phyloP scores from a whole-genome alignment of 2,888 invertebrate genomes.

The Pollenia amentaria region DNA sequence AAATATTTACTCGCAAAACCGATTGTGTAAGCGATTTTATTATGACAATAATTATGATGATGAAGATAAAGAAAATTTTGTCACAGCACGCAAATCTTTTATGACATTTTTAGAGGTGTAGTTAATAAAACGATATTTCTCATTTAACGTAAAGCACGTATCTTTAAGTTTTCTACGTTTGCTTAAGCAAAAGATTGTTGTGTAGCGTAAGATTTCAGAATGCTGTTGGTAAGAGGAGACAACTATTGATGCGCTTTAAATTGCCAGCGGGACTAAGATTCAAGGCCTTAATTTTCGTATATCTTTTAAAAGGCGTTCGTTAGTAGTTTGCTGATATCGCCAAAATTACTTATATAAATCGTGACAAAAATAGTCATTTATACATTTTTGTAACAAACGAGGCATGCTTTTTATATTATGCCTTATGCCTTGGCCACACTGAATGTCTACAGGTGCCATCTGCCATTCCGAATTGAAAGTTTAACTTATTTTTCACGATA shows the following conservation, averaged over 20 bases:
- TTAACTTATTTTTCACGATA: too few species aligned
- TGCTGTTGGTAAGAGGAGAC: neutral
- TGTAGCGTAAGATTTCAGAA: neutral
- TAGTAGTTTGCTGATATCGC: too few species aligned
- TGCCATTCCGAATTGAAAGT: too few species aligned
- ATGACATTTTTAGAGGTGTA: slow-evolving; percentile 64
- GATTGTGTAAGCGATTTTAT: slow-evolving; percentile 47
- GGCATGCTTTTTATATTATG: too few species aligned
- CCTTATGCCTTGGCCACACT: too few species aligned
- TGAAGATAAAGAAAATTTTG: slow-evolving; percentile 62
- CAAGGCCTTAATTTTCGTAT: too few species aligned
- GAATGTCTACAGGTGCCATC: too few species aligned
- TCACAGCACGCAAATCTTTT: slow-evolving; percentile 74
- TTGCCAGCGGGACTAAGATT: too few species aligned
- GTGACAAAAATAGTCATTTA: too few species aligned
- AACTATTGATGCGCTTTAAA: neutral
- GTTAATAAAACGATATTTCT: slow-evolving; percentile 27
- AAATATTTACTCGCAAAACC: slow-evolving; percentile 12
- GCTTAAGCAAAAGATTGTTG: slow-evolving; percentile 28
- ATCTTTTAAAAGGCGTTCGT: too few species aligned
- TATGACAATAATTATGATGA: slow-evolving; percentile 47
- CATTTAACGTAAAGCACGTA: slow-evolving; percentile 5
- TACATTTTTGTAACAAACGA: too few species aligned
- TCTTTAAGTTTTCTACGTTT: neutral
- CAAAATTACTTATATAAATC: too few species aligned